Evolutionary conservation across 2,888 invertebrate genomes (phyloP).

Genomic region (Ochropleura leucogaster): DNA sequence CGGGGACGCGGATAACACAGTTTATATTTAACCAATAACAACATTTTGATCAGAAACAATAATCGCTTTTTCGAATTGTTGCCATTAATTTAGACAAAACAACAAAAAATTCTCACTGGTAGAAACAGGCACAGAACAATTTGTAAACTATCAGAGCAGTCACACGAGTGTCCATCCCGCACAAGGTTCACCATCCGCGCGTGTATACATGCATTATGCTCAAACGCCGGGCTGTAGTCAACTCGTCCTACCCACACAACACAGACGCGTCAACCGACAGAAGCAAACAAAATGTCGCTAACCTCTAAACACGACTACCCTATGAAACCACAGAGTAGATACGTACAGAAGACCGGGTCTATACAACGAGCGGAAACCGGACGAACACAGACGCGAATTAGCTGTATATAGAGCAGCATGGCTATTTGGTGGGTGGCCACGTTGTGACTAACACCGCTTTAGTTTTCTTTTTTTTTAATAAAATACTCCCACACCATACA

Average conservation of each 20-base stretch:
- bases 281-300: constrained; percentile 68
- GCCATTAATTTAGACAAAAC: background rate
- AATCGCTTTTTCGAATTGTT: background rate
- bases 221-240: constrained; percentile 52
- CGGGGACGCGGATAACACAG: no score
- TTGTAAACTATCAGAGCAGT: background rate
- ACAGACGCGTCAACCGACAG: constrained; percentile 63
- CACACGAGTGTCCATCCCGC: constrained; percentile 17
- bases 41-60: background rate
- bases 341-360: constrained; percentile 20
- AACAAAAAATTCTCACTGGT: background rate
- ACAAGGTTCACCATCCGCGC: constrained; percentile 41
- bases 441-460: background rate
- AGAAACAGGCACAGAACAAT: no score
- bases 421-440: background rate
- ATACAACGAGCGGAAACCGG: constrained; percentile 3
- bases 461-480: background rate
- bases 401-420: background rate
- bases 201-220: constrained; percentile 55
- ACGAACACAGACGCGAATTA: constrained; percentile 12
- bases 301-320: constrained; percentile 69
- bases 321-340: constrained; percentile 51
- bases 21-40: background rate
- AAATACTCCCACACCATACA: background rate
- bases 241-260: constrained; percentile 66